These are phyloP conservation scores for Drepanosiphum platanoidis DNA, from an alignment of 2,888 invertebrate genomes.

Conservation along the genomic window DNA sequence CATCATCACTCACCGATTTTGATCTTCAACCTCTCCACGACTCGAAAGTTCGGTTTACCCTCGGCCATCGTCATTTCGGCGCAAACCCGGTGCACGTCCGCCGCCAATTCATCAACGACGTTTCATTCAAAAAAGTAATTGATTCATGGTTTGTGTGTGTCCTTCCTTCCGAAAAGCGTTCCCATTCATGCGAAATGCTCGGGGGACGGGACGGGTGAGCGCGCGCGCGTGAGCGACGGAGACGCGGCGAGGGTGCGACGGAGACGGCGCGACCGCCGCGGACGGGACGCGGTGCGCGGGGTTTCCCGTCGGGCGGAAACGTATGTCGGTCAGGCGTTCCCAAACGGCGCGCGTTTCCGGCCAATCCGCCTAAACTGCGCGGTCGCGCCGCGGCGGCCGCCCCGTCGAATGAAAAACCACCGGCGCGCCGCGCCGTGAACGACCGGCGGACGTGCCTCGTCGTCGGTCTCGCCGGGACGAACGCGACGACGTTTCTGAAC, in stretches of 20 bases:
- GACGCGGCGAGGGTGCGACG: slow-evolving; percentile 20
- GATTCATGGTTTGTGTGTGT: slow-evolving; percentile 62
- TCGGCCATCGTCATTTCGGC: slow-evolving; percentile 81
- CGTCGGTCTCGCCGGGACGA: too few species aligned
- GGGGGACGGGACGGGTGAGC: slow-evolving; percentile 55
- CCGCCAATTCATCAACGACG: slow-evolving; percentile 62
- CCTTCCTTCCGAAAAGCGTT: slow-evolving; percentile 62
- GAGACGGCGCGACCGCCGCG: background rate
- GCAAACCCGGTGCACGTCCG: slow-evolving; percentile 62
- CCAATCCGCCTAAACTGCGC: slow-evolving; percentile 48
- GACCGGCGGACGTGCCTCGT: too few species aligned
- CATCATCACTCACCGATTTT: slow-evolving; percentile 82
- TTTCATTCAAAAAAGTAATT: slow-evolving; percentile 62
- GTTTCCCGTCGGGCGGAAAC: slow-evolving; percentile 62
- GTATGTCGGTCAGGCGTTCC: slow-evolving; percentile 61
- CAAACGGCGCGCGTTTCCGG: slow-evolving; percentile 54
- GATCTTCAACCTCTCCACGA: slow-evolving; percentile 92
- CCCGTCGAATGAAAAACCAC: too few species aligned
- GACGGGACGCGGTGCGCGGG: slow-evolving; percentile 31
- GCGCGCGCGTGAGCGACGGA: slow-evolving; percentile 45
- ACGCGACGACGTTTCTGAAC: too few species aligned
- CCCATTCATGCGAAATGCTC: slow-evolving; percentile 62
- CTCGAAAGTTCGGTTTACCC: slow-evolving; percentile 88
- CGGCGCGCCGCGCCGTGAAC: too few species aligned
- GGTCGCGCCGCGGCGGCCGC: background rate